These are phyloP conservation scores for Whitmania pigra DNA, from an alignment of 1,140 invertebrate genomes.

Conservation along the genomic window DNA sequence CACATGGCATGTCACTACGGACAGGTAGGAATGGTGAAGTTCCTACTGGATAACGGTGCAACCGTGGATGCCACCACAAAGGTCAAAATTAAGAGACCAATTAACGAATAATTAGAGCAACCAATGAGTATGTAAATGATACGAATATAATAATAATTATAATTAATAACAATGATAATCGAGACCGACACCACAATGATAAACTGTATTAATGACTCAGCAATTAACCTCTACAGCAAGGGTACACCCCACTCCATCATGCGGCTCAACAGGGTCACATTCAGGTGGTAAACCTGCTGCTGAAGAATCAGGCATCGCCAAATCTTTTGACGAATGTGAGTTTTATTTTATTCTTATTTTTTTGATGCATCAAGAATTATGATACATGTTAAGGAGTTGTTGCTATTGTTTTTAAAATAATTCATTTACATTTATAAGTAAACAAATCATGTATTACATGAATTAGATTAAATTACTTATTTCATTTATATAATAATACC, in stretches of 20 bases:
- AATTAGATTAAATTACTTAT: no score
- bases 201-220: slow-evolving; percentile 25
- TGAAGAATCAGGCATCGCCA: slow-evolving; percentile 85
- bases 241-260: slow-evolving; percentile 93
- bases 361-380: not conserved
- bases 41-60: slow-evolving; percentile 65
- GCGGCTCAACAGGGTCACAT: slow-evolving; percentile 95
- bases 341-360: not conserved
- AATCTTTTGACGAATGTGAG: slow-evolving; percentile 62
- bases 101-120: no score
- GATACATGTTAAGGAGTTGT: not conserved
- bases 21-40: slow-evolving; percentile 87
- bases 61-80: slow-evolving; percentile 44
- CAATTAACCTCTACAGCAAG: slow-evolving; percentile 44
- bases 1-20: slow-evolving; percentile 98
- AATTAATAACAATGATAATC: slow-evolving; percentile 60
- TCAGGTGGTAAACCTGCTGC: slow-evolving; percentile 76
- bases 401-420: no score
- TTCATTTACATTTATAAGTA: no score
- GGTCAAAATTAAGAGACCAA: slow-evolving; percentile 40
- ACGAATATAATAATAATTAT: no score
- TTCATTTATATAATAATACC: no score
- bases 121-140: no score
- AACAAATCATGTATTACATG: no score
- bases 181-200: no score